A percentile compares a stretch with the other conserved stretches of the same genome.
Conservation (phyloP, 1,140 invertebrate genomes). For the Papilio aristodemus region DNA sequence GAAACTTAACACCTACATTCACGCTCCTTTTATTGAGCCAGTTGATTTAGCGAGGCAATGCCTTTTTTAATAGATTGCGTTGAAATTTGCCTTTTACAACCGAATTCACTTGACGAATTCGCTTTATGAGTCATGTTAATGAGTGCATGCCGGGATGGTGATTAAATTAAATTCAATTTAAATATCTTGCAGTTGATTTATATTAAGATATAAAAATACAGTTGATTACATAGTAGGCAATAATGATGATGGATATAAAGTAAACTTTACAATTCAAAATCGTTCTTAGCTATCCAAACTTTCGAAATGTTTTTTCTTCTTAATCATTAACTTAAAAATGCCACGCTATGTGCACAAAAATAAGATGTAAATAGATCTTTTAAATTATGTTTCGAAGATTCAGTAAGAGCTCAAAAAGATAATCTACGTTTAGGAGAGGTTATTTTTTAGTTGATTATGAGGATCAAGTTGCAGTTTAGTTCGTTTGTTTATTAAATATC, state of each 20-base stretch:
- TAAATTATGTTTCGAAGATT: no score
- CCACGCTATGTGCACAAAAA: no score
- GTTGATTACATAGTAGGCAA: not conserved
- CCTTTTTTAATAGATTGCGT: slow-evolving; percentile 61
- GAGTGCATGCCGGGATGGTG: slow-evolving; percentile 34
- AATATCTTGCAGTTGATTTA: slow-evolving; percentile 26
- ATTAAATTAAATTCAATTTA: slow-evolving; percentile 26
- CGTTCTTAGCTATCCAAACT: no score
- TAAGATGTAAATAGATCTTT: no score
- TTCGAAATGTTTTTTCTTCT: no score
- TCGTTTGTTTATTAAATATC: no score
- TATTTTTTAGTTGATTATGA: no score
- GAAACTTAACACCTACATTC: slow-evolving; percentile 77
- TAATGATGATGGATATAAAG: not conserved
- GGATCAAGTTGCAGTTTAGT: no score
- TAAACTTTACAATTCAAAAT: not conserved
- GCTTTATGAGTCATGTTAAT: slow-evolving; percentile 45
- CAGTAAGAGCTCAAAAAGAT: no score
- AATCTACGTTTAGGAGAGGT: no score
- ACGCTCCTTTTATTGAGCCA: slow-evolving; percentile 67
- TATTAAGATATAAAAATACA: not conserved
- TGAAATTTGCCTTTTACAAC: slow-evolving; percentile 52
- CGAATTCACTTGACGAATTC: slow-evolving; percentile 43
- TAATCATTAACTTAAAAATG: no score
- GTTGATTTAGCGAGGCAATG: slow-evolving; percentile 70